Evolutionary conservation across 1,140 invertebrate species (phyloP).

Genomic region (Laupala kohalensis): DNA sequence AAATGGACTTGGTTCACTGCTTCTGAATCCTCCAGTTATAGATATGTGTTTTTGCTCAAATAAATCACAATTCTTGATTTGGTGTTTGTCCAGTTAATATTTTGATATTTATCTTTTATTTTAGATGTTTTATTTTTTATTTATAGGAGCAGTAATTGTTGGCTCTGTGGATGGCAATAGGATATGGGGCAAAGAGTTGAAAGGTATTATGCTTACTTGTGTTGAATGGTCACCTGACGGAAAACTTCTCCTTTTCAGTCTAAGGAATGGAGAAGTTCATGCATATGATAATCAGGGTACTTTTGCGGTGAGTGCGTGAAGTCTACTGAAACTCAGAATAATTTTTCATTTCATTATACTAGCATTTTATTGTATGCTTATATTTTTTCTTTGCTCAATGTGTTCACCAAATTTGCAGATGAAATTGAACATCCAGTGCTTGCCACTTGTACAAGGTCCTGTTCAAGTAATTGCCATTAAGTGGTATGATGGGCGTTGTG

Average conservation of each 20-base stretch:
- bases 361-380: too few species aligned
- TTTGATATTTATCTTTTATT: slow-evolving; percentile 1
- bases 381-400: neutral
- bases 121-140: neutral
- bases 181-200: slow-evolving; percentile 96
- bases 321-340: neutral
- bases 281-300: slow-evolving; percentile 86
- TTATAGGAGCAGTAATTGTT: slow-evolving; percentile 66
- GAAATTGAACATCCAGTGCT: slow-evolving; percentile 48
- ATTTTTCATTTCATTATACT: neutral
- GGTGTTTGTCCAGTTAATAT: slow-evolving; percentile 7
- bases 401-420: slow-evolving; percentile 41
- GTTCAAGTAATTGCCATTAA: slow-evolving; percentile 56
- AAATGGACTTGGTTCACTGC: too few species aligned
- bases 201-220: slow-evolving; percentile 55
- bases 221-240: slow-evolving; percentile 95
- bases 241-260: slow-evolving; percentile 77
- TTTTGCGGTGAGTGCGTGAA: slow-evolving; percentile 25
- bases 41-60: too few species aligned
- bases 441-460: slow-evolving; percentile 33
- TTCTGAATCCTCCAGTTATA: too few species aligned
- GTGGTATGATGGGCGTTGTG: slow-evolving; percentile 73
- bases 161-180: slow-evolving; percentile 94
- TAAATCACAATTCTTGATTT: too few species aligned
- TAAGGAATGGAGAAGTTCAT: slow-evolving; percentile 82